Percentiles rank a stretch among this genome's conserved stretches.
Conservation (phyloP, 2,888 invertebrate species). For the Leptinotarsa tumamoca region DNA sequence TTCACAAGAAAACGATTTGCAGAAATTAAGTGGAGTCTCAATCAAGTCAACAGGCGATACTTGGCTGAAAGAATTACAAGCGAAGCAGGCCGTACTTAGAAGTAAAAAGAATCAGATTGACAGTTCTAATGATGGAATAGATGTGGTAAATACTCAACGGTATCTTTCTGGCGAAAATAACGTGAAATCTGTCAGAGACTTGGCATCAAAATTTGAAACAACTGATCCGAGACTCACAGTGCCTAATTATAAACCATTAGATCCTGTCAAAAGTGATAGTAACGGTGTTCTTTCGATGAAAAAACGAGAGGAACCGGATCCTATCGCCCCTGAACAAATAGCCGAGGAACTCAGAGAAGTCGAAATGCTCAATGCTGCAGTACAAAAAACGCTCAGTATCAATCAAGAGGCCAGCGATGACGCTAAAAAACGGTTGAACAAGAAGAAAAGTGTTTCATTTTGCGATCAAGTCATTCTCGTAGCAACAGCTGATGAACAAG, state of each 20-base stretch:
- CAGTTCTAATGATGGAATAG: constrained; percentile 53
- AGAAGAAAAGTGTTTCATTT: constrained; percentile 95
- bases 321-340: constrained; percentile 68
- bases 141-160: constrained; percentile 56
- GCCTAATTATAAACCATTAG: constrained; percentile 30
- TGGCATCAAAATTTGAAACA: constrained; percentile 84
- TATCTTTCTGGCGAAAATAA: constrained; percentile 55
- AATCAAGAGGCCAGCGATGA: constrained; percentile 64
- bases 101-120: constrained; percentile 69
- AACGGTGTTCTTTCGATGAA: constrained; percentile 53
- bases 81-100: constrained; percentile 78
- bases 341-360: constrained; percentile 71
- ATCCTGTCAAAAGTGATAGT: constrained; percentile 42
- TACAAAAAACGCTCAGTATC: constrained; percentile 65
- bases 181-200: constrained; percentile 76
- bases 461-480: constrained; percentile 94
- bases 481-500: constrained; percentile 92
- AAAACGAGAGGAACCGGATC: constrained; percentile 56
- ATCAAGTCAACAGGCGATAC: constrained; percentile 69
- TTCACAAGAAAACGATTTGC: constrained; percentile 65
- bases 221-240: constrained; percentile 57
- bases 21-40: constrained; percentile 51
- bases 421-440: constrained; percentile 71
- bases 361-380: constrained; percentile 70
- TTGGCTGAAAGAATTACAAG: constrained; percentile 84